Percentiles rank a stretch among this genome's conserved stretches.
Evolutionary conservation across 2,888 invertebrate species (phyloP).

Genomic region (Neoscelio sp.): DNA sequence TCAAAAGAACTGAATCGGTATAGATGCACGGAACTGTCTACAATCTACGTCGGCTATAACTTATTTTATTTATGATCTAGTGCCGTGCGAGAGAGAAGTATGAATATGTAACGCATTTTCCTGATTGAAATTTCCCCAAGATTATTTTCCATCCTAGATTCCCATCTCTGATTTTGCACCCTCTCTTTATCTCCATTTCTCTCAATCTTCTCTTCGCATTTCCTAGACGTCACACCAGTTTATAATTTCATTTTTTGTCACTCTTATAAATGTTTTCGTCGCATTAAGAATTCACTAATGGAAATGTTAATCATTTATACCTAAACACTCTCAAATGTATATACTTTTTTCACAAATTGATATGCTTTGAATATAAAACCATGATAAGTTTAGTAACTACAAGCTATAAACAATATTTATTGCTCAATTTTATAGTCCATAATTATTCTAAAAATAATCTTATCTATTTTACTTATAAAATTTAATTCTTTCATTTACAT

Average conservation of each 20-base stretch:
- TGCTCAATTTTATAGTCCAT: no score
- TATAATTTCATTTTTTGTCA: constrained; percentile 52
- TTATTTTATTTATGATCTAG: constrained; percentile 74
- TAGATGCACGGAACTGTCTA: constrained; percentile 66
- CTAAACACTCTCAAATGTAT: constrained; percentile 1
- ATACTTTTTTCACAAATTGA: constrained; percentile 18
- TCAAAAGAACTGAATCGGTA: constrained; percentile 65
- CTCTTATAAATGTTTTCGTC: constrained; percentile 43
- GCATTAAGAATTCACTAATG: constrained; percentile 42
- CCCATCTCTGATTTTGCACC: constrained; percentile 52
- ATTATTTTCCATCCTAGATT: constrained; percentile 75
- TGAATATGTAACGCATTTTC: constrained; percentile 82
- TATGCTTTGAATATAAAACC: not conserved
- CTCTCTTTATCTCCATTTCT: constrained; percentile 63
- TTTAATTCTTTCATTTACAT: not conserved
- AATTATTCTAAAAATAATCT: no score
- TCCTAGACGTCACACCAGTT: constrained; percentile 35
- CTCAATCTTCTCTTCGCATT: constrained; percentile 56
- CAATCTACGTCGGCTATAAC: constrained; percentile 72
- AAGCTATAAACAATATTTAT: no score
- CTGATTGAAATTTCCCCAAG: constrained; percentile 82
- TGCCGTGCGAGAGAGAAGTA: constrained; percentile 68
- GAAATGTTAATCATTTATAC: constrained; percentile 29
- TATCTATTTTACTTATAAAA: no score
- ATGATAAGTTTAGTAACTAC: no score